Conservation (phyloP, 2,888 invertebrate species). For the Trachelus stipa region DNA sequence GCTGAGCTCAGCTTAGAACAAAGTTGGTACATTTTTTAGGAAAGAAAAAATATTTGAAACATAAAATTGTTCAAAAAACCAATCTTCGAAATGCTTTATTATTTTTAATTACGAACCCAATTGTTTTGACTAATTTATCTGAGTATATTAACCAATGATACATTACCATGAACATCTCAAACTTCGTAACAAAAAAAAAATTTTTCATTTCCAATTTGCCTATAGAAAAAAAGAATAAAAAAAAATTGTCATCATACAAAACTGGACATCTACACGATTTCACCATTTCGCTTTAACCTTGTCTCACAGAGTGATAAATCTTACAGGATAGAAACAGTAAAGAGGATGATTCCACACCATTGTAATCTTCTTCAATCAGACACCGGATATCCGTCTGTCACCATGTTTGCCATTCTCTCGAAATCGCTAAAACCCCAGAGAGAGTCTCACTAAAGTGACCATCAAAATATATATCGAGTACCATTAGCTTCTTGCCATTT, state of each 20-base stretch:
- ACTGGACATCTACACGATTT: not conserved
- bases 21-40: too few species aligned
- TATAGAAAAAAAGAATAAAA: not conserved
- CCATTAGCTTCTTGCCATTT: not conserved
- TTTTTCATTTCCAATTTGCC: too few species aligned
- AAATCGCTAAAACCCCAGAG: slow-evolving; percentile 5
- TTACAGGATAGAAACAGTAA: not conserved
- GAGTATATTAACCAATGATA: too few species aligned
- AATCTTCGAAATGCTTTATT: too few species aligned
- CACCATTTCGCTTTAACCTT: not conserved
- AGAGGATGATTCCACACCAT: slow-evolving; percentile 10
- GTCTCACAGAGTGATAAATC: slow-evolving; percentile 13
- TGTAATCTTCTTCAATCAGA: slow-evolving; percentile 22
- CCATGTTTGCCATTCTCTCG: slow-evolving; percentile 22
- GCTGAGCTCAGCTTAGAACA: too few species aligned
- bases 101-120: too few species aligned
- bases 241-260: not conserved
- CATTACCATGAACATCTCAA: too few species aligned
- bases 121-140: too few species aligned
- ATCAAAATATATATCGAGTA: not conserved
- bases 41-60: too few species aligned
- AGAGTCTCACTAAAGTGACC: not conserved
- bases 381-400: slow-evolving; percentile 27
- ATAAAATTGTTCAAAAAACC: too few species aligned
- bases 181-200: too few species aligned